Conservation (phyloP, 2,888 invertebrate genomes). For the Platypus cylindrus region DNA sequence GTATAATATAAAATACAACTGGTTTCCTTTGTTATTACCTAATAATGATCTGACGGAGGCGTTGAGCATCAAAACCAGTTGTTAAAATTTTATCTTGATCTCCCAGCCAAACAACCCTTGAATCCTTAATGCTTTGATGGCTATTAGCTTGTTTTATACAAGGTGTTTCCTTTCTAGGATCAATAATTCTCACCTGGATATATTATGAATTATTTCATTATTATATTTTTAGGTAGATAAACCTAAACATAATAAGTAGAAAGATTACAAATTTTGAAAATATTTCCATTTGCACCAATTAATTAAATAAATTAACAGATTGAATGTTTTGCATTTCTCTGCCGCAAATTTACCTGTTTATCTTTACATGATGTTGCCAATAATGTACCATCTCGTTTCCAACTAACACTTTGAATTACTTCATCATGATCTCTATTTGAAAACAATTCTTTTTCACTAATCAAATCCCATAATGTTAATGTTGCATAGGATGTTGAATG, state of each 20-base stretch:
- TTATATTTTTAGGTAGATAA: too few species aligned
- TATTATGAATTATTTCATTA: conserved; percentile 3
- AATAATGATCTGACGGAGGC: conserved; percentile 77
- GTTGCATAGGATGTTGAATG: conserved; percentile 74
- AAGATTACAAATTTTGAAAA: too few species aligned
- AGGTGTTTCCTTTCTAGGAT: conserved; percentile 56
- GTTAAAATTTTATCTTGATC: conserved; percentile 72
- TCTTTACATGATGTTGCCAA: conserved; percentile 87
- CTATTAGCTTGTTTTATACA: conserved; percentile 56
- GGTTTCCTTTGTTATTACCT: conserved; percentile 5
- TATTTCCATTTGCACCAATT: too few species aligned
- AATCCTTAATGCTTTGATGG: conserved; percentile 86
- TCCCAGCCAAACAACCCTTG: conserved; percentile 82
- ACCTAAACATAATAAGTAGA: too few species aligned
- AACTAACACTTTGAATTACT: conserved; percentile 78
- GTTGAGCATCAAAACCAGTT: conserved; percentile 80
- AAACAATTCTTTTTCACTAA: conserved; percentile 67
- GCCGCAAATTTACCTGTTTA: conserved; percentile 49
- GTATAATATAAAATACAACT: background rate
- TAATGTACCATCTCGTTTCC: conserved; percentile 76
- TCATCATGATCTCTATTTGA: conserved; percentile 60
- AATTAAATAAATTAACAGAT: too few species aligned
- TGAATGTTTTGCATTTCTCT: too few species aligned
- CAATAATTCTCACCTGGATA: conserved; percentile 56
- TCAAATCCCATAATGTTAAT: conserved; percentile 77